Conservation (phyloP, 2,113 vertebrate species). For the Paralichthys olivaceus region DNA sequence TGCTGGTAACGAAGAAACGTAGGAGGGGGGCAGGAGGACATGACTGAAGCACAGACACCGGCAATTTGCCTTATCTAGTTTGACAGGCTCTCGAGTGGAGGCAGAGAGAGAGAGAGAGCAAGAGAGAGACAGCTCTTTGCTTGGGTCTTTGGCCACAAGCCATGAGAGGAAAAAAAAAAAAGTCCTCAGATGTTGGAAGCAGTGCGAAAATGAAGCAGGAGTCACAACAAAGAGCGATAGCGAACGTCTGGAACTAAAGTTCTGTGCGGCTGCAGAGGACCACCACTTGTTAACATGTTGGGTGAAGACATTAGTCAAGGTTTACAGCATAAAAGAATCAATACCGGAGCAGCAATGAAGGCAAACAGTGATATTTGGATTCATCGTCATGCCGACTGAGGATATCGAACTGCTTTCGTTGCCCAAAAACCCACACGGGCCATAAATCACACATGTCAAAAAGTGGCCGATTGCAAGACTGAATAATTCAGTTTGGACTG, state of each 20-base stretch:
- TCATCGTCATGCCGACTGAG: conserved; percentile 68
- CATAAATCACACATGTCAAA: conserved; percentile 76
- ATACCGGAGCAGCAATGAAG: conserved; percentile 68
- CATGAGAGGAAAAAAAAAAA: conserved; percentile 41
- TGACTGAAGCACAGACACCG: conserved; percentile 67
- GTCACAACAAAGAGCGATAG: conserved; percentile 55
- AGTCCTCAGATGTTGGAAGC: conserved; percentile 63
- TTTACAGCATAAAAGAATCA: conserved; percentile 75
- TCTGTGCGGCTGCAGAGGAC: conserved; percentile 51
- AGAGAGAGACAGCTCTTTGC: conserved; percentile 18
- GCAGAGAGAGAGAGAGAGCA: conserved; percentile 11
- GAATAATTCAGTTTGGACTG: conserved; percentile 72
- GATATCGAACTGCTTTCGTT: conserved; percentile 68
- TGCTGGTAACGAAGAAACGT: conserved; percentile 59
- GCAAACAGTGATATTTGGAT: conserved; percentile 76
- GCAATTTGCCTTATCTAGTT: conserved; percentile 74
- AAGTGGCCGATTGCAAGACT: conserved; percentile 60
- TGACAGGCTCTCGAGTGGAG: conserved; percentile 63
- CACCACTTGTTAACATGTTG: conserved; percentile 57
- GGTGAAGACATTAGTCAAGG: conserved; percentile 78
- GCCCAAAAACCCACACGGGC: conserved; percentile 54
- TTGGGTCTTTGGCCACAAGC: conserved; percentile 47
- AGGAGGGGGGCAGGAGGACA: conserved; percentile 45
- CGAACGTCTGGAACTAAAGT: conserved; percentile 56
- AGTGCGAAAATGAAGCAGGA: conserved; percentile 58